Percentiles rank a stretch among this genome's conserved stretches.
Evolutionary conservation across 2,888 invertebrate genomes (phyloP).

Genomic region (Julus scanicus): DNA sequence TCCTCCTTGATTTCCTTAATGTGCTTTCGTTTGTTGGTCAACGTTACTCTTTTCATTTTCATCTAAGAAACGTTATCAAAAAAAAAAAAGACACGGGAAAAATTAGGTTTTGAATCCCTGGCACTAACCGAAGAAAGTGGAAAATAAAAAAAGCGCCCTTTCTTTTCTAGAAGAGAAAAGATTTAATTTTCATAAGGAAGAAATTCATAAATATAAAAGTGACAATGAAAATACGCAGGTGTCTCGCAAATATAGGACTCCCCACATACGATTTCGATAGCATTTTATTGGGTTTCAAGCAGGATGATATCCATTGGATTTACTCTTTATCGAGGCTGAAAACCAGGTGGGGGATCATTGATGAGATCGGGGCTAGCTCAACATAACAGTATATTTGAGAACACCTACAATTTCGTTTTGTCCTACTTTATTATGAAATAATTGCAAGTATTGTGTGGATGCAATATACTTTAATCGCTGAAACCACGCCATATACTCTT

Average conservation of each 20-base stretch:
- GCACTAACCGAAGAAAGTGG: background rate
- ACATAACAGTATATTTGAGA: background rate
- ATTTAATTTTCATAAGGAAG: constrained; percentile 34
- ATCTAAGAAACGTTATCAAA: background rate
- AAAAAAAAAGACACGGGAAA: background rate
- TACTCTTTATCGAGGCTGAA: background rate
- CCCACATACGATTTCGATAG: background rate
- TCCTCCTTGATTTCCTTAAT: constrained; percentile 39
- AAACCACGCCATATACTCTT: too few relatives aligned
- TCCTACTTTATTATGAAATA: background rate
- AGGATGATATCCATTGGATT: constrained; percentile 11
- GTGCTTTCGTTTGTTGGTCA: constrained; percentile 29
- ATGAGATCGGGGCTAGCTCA: background rate
- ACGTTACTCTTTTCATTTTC: background rate
- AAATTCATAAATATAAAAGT: background rate
- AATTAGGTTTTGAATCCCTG: constrained; percentile 10
- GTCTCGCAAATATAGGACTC: constrained; percentile 12
- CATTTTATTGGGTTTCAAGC: too few relatives aligned
- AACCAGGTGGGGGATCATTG: background rate
- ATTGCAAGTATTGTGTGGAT: background rate
- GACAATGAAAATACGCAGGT: constrained; percentile 20
- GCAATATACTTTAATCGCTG: background rate
- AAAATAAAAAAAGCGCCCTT: background rate
- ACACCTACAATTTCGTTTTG: background rate
- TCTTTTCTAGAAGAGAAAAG: background rate